Evolutionary conservation across 2,113 vertebrate species (phyloP).

Genomic region (Acrocephalus arundinaceus): DNA sequence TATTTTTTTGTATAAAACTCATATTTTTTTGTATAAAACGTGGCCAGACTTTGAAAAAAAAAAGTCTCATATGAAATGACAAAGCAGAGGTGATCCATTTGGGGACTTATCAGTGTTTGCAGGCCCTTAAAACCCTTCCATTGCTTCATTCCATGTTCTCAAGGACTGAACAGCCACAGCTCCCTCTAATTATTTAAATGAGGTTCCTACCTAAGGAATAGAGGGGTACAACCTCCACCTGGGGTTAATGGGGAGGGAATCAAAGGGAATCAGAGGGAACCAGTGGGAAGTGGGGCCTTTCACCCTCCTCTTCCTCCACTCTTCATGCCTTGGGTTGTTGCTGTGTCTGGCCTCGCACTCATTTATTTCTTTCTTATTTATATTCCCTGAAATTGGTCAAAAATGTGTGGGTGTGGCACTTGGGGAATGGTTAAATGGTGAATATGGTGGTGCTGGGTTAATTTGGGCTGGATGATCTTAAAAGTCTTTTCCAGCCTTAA

Average conservation of each 20-base stretch:
- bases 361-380: not conserved
- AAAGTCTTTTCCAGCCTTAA: not conserved
- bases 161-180: not conserved
- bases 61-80: not conserved
- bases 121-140: not conserved
- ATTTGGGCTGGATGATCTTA: not conserved
- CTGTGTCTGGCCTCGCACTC: accelerated
- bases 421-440: not conserved
- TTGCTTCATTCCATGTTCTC: not conserved
- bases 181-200: not conserved
- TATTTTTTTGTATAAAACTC: not conserved
- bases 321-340: not conserved
- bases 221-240: not conserved
- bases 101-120: not conserved
- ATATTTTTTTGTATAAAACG: not conserved
- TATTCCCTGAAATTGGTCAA: not conserved
- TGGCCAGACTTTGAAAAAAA: not conserved
- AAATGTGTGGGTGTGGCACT: not conserved
- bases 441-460: not conserved
- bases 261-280: not conserved
- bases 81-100: not conserved
- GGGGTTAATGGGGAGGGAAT: not conserved
- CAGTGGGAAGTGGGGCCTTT: not conserved
- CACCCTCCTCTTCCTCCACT: not conserved
- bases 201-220: not conserved